phyloP scores from a whole-genome alignment of 2,888 invertebrate genomes.

The Amaurobius ferox region DNA sequence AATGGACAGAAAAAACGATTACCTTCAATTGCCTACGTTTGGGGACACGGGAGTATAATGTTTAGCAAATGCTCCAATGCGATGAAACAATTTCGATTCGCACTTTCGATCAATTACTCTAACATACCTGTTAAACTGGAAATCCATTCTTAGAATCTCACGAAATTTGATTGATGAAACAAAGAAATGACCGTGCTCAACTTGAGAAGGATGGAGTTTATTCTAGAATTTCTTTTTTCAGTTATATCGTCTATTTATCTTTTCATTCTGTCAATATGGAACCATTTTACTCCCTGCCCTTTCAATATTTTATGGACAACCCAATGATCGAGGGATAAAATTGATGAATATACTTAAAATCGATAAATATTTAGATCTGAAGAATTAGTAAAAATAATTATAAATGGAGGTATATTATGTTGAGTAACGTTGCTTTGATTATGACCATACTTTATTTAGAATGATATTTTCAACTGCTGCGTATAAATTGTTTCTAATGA shows the following conservation, averaged over 20 bases:
- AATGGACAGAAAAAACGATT: background rate
- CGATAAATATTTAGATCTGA: no score
- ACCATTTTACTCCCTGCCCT: background rate
- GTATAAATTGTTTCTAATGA: no score
- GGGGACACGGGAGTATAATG: background rate
- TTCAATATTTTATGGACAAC: background rate
- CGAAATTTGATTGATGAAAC: conserved; percentile 9
- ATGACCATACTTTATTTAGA: no score
- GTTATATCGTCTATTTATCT: background rate
- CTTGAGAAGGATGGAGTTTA: background rate
- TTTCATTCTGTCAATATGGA: background rate
- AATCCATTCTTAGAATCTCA: background rate
- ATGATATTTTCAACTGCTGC: no score
- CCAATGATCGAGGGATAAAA: no score
- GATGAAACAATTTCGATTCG: background rate
- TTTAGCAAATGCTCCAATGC: background rate
- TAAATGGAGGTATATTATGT: no score
- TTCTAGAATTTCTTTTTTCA: background rate
- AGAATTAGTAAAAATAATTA: no score
- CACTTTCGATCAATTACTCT: background rate
- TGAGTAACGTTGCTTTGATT: no score
- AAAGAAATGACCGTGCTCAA: conserved; percentile 15
- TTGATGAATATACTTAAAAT: no score
- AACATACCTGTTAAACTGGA: background rate
- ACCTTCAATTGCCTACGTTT: background rate